Conservation (phyloP, 2,888 invertebrate species). For the Rhagonycha fulva region DNA sequence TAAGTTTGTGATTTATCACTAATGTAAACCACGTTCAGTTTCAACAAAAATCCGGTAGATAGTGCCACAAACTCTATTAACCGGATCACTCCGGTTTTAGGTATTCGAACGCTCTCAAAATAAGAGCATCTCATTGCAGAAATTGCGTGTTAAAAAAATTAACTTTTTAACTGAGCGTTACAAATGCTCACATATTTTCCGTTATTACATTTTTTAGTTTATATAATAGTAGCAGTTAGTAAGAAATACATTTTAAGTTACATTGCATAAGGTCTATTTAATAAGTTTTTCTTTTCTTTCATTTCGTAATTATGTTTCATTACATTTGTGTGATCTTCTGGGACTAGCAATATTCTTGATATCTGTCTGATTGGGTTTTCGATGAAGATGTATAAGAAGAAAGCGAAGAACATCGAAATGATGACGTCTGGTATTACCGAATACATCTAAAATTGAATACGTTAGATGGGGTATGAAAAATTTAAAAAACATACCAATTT, state of each 20-base stretch:
- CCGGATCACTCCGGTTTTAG: no score
- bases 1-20: no score
- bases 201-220: not conserved
- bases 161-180: no score
- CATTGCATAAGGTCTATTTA: not conserved
- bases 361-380: not conserved
- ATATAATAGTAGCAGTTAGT: not conserved
- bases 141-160: no score
- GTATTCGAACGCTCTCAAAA: no score
- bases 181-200: no score
- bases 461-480: not conserved
- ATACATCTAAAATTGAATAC: not conserved
- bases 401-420: not conserved
- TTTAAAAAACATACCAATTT: not conserved
- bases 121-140: no score
- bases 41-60: no score
- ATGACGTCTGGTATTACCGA: not conserved
- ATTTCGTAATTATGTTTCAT: not conserved
- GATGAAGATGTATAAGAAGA: not conserved
- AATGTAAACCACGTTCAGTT: no score
- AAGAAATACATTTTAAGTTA: not conserved
- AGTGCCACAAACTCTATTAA: no score
- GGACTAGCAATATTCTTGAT: not conserved
- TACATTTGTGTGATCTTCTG: not conserved
- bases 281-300: not conserved